Evolutionary conservation across 2,888 invertebrate species (phyloP).

Genomic region (Lamellibrachia columna): DNA sequence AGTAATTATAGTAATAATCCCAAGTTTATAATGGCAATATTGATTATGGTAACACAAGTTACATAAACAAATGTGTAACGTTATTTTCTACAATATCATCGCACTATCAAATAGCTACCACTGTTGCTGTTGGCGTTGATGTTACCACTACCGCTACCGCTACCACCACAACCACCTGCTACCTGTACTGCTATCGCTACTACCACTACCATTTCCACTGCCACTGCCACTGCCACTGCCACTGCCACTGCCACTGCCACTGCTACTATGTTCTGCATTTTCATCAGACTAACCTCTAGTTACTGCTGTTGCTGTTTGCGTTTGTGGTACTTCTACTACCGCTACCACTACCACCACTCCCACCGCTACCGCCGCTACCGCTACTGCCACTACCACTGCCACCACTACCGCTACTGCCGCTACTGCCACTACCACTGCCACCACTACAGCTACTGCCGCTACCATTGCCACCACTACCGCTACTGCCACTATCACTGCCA

Average conservation of each 20-base stretch:
- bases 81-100: no score
- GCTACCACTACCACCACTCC: not conserved
- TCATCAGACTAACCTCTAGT: not conserved
- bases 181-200: constrained; percentile 13
- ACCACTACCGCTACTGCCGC: not conserved
- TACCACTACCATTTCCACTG: not conserved
- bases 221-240: not conserved
- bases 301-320: not conserved
- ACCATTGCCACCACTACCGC: not conserved
- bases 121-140: not conserved
- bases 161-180: not conserved
- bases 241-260: not conserved
- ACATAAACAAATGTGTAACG: no score
- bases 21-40: no score
- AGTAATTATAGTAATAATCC: no score
- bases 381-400: not conserved
- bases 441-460: not conserved
- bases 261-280: not conserved
- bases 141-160: not conserved
- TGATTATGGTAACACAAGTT: no score
- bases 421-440: not conserved
- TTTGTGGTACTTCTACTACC: not conserved
- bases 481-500: no score
- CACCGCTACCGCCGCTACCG: constrained; percentile 7
- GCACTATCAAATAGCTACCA: not conserved